Conservation (phyloP, 2,797 vertebrate species). For the Meriones psammophilus region DNA sequence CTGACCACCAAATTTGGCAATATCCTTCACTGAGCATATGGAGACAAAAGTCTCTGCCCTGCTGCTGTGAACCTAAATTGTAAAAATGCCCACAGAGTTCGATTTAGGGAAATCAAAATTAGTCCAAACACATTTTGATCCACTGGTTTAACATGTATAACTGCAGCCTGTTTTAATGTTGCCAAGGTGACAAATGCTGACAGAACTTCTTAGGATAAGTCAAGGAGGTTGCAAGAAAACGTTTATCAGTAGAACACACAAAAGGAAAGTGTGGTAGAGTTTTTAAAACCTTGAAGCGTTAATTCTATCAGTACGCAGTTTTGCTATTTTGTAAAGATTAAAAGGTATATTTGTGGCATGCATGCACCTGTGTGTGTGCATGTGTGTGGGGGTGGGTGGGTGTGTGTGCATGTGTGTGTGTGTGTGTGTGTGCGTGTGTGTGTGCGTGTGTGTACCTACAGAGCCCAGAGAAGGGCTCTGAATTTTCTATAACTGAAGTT, state of each 20-base stretch:
- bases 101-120: constrained; percentile 45
- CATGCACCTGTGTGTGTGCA: neutral
- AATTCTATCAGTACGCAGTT: neutral
- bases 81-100: neutral
- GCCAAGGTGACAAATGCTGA: neutral
- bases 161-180: neutral
- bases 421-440: neutral
- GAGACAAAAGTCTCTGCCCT: neutral
- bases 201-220: neutral
- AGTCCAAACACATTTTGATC: neutral
- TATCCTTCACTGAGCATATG: neutral
- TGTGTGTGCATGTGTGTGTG: neutral
- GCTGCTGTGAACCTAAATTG: neutral
- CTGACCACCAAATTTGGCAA: neutral
- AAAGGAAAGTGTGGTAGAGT: neutral
- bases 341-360: neutral
- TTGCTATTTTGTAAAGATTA: neutral
- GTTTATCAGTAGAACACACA: neutral
- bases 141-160: constrained; percentile 5
- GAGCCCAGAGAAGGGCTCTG: neutral
- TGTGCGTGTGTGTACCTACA: neutral
- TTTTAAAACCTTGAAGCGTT: neutral
- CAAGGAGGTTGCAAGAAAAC: neutral
- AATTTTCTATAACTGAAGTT: neutral
- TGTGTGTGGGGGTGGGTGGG: neutral